A percentile compares a stretch with the other conserved stretches of the same genome.
Conservation (phyloP, 2,888 invertebrate species). For the Encarsia formosa region DNA sequence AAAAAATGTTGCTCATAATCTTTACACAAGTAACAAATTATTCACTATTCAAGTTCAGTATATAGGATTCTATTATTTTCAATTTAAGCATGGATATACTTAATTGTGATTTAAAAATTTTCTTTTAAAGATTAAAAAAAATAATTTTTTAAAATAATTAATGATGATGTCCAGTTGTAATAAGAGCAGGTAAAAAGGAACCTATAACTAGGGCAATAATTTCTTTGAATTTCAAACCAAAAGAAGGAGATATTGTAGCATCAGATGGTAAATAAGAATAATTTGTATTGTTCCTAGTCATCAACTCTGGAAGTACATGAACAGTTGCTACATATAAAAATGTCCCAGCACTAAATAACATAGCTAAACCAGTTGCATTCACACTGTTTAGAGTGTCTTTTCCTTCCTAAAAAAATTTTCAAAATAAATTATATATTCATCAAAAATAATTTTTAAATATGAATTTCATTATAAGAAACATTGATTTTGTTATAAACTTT, state of each 20-base stretch:
- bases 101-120: too few species aligned
- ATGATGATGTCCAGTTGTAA: conserved; percentile 91
- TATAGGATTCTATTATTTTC: too few species aligned
- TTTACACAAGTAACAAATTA: too few species aligned
- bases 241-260: conserved; percentile 43
- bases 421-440: background rate
- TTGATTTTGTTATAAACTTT: background rate
- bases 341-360: conserved; percentile 98
- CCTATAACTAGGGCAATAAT: conserved; percentile 80
- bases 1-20: too few species aligned
- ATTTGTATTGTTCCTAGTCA: conserved; percentile 55
- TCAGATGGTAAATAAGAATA: conserved; percentile 51
- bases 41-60: too few species aligned
- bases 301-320: conserved; percentile 94
- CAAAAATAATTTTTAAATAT: background rate
- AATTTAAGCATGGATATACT: too few species aligned
- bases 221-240: conserved; percentile 72
- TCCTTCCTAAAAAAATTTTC: conserved; percentile 73
- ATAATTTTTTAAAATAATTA: conserved; percentile 30
- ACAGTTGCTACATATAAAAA: conserved; percentile 98
- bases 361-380: conserved; percentile 92
- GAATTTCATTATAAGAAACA: background rate
- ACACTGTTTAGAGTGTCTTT: conserved; percentile 84
- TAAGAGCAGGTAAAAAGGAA: conserved; percentile 78
- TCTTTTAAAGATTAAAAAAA: conserved; percentile 14